Evolutionary conservation across 1,140 invertebrate genomes (phyloP), one percentile per base, ranked within the genome.

Genomic region (Zaprionus vittiger): DNA sequence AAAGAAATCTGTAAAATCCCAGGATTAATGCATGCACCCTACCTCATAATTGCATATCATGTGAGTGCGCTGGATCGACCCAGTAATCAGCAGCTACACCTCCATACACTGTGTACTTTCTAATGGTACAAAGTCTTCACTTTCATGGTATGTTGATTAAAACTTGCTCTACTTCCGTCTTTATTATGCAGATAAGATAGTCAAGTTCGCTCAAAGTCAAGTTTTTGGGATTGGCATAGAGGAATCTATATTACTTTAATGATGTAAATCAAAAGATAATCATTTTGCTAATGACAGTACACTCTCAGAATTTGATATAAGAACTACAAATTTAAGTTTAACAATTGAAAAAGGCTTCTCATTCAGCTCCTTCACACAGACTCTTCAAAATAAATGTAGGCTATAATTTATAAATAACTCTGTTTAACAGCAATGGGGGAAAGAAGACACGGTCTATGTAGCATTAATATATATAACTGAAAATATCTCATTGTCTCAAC

Each of bases 341-440:
- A 52, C 47, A 52, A 24, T 52, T 9, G n/a, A 22, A 52, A 52
- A 24, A 14, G 17, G 20, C 20, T 22, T 24, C 4, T 12, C 6
- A 5, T 14, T 52, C 24, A 24, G 38, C 5, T n/a, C 12, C 4
- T 41, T 15, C 5, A 41, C 20, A 52, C 47, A 24, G 47, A 49
- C 17, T 34, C 31, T 34, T 34, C 9, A 34, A 34, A 34, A 28
- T 17, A 52, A 26, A 41, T 44, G 37, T 12, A 15, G 14, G 14
- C n/a, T 81, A 68, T 73, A 80, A 72, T 80, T 65, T 62, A 47
- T 14, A 63, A 68, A 70, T 17, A 63, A 31, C 12, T 38, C 49
- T 55, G 44, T 64, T 62, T 20, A 76, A 66, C 44, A 61, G 20
- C 65, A 77, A 83, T 77, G 77, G 63, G 63, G 31, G 54, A 71